Base-by-base conservation (phyloP, 2,888 invertebrate genomes). In the Chymomyza amoena region DNA sequence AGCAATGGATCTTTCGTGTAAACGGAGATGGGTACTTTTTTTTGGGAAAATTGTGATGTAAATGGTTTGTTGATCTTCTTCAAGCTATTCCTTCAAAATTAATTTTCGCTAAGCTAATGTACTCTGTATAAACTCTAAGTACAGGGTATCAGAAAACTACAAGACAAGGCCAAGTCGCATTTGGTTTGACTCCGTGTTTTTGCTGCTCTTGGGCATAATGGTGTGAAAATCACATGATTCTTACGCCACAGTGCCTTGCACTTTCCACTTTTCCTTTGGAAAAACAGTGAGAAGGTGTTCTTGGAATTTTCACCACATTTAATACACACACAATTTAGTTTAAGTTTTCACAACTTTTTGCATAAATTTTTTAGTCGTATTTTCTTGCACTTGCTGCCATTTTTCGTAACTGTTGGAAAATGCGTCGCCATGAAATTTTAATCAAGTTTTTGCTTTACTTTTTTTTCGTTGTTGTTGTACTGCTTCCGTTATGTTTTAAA, bases 341-440 rank as follows among this genome's bases (percentile, higher is more conserved):
- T 76, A 79, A 78, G 81, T 83, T 85, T 80, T 56, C 72, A 76
- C 68, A 82, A 60, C 60, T 60, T 60, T 36, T 60, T 32, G 54
- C 54, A 54, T 54, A 54, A 20, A 10, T 54, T 54, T 20, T 52
- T 52, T 52, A n/a, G 9, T 52, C n/a, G 52, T 9, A 1, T 52
- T 77, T 77, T 79, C 66, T 20, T 15, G 28, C 6, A 25, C 6
- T 15, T 25, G 25, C 57, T 4, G 57, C 25, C 63, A 65, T 67
- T 25, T 32, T 60, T 39, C 32, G 20, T 20, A 32, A 28, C 65
- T 63, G 64, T 52, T 66, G 13, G 25, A 74, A 79, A 85, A 83
- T 85, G 86, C 84, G 80, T 86, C 70, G 79, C 78, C 76, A 87
- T 84, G 79, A 84, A 84, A 87, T 81, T 84, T 87, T 84, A 87